phyloP scores from a whole-genome alignment of 2,888 invertebrate genomes.

The Dione vanillae region DNA sequence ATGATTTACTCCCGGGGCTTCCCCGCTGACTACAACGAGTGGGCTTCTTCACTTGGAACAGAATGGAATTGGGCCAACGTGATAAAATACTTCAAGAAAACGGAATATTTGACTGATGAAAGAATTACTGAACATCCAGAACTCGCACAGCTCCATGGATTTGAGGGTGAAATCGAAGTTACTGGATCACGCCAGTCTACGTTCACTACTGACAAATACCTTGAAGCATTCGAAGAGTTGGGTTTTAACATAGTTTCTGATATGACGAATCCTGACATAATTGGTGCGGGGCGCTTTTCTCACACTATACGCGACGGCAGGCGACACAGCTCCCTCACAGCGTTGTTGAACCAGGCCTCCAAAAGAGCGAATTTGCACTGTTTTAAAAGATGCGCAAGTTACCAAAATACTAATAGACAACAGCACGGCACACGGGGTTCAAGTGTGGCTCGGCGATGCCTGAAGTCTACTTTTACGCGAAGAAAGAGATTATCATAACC shows the following conservation, averaged over 20 bases:
- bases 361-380: slow-evolving; percentile 56
- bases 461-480: slow-evolving; percentile 56
- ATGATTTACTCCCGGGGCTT: slow-evolving; percentile 74
- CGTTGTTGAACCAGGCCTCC: slow-evolving; percentile 58
- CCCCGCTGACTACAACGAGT: slow-evolving; percentile 70
- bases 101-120: slow-evolving; percentile 68
- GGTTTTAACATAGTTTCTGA: slow-evolving; percentile 66
- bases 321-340: slow-evolving; percentile 65
- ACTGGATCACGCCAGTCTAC: slow-evolving; percentile 55
- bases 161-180: slow-evolving; percentile 68
- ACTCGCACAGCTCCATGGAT: slow-evolving; percentile 62
- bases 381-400: slow-evolving; percentile 62
- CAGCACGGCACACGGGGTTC: slow-evolving; percentile 59
- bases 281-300: slow-evolving; percentile 71
- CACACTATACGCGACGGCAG: slow-evolving; percentile 66
- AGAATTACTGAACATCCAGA: slow-evolving; percentile 60
- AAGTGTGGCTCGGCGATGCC: slow-evolving; percentile 51
- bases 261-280: slow-evolving; percentile 66
- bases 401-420: slow-evolving; percentile 62
- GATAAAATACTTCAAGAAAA: slow-evolving; percentile 68
- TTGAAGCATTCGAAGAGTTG: slow-evolving; percentile 65
- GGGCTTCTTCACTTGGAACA: slow-evolving; percentile 60
- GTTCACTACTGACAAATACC: slow-evolving; percentile 53
- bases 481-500: slow-evolving; percentile 66
- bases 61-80: slow-evolving; percentile 69